These are phyloP conservation scores for Fissipunctia ypsillon DNA, from an alignment of 2,888 invertebrate species.

Conservation along the genomic window DNA sequence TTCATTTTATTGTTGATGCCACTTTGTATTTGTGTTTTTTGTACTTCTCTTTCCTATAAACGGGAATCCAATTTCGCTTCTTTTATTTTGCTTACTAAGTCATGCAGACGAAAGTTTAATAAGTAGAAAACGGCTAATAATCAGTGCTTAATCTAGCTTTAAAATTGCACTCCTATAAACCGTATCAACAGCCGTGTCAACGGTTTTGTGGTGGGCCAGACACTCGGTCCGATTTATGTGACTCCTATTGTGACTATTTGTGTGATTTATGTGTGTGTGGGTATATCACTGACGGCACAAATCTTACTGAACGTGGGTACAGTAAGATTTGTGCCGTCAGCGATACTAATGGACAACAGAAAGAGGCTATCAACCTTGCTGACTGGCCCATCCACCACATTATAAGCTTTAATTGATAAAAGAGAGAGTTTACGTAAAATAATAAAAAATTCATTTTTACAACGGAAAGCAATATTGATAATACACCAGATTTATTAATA, in stretches of 20 bases:
- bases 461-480: conserved; percentile 36
- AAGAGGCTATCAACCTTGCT: neutral
- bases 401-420: neutral
- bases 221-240: conserved; percentile 7
- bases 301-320: no score
- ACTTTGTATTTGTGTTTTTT: neutral
- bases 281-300: no score
- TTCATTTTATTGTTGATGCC: neutral
- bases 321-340: conserved; percentile 11
- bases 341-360: neutral
- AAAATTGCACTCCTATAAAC: neutral
- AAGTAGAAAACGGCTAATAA: neutral
- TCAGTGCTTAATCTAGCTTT: neutral
- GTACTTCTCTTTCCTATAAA: neutral
- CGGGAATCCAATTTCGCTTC: no score
- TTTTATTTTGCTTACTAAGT: neutral
- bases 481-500: conserved; percentile 57
- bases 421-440: neutral
- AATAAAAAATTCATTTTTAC: neutral
- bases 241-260: no score
- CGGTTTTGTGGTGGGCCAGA: neutral
- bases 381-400: neutral
- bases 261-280: no score
- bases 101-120: no score
- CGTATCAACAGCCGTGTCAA: conserved; percentile 15